Base-by-base conservation (phyloP, 2,888 invertebrate genomes). In the Andrena chrysosceles region DNA sequence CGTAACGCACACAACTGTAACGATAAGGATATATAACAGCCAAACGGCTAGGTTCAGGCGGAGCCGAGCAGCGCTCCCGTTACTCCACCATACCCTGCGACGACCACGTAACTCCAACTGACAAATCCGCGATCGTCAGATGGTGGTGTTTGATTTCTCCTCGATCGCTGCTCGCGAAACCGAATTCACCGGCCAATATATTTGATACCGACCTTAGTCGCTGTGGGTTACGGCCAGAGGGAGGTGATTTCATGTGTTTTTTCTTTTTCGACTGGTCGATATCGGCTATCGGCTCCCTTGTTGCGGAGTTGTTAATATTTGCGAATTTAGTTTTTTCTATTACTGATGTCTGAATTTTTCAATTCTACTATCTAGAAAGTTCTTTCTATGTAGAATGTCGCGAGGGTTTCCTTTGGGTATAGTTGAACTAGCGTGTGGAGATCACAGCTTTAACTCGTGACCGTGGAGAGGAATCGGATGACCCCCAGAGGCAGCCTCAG, bases 391-490 rank as follows among this genome's bases (percentile, higher is more conserved):
- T 16, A 16, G 42, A 42, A 26, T 56, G 13, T 23, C 52, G 20
- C 2, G 29, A 8, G 54, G 49, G 4, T 26, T 62, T 7, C 31
- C 42, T 1, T 42, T 42, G 13, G 42, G 5, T 52, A 42, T 3
- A 10, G 23, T 13, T 8, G 20, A 62, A 59, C 20, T 1, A 68
- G 10, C 29, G n/a, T 10, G 48, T 16, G 49, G 70, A 59, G 64
- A 56, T 59, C 48, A 52, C 73, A 56, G 62, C 84, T 84, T 84
- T 81, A 84, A 84, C 66, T 29, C 23, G 13, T n/a, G 68, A 71
- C 77, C 68, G 64, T 74, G 75, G 73, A 56, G 66, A 60, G 77
- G 83, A 85, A 76, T 84, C 64, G 69, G 84, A 84, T 85, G 81
- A 85, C 85, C 85, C 70, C 76, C 48, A 60, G 76, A 59, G 48